phyloP scores from a whole-genome alignment of 2,113 vertebrate genomes.

The Oenanthe melanoleuca region DNA sequence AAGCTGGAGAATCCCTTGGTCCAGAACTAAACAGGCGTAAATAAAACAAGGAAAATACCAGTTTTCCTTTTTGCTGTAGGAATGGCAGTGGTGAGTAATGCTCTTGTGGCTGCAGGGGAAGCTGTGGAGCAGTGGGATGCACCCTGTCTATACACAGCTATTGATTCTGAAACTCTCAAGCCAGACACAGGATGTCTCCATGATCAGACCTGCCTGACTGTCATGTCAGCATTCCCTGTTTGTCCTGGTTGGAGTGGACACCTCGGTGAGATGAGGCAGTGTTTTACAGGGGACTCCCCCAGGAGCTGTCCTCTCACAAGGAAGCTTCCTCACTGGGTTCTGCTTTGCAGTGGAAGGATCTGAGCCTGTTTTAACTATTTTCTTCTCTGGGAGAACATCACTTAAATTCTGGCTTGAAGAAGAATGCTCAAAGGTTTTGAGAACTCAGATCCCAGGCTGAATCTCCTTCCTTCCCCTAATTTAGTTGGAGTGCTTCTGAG shows the following conservation, averaged over 20 bases:
- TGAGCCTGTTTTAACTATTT: not conserved
- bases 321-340: not conserved
- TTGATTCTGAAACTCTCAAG: not conserved
- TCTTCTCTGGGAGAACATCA: not conserved
- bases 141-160: fast-evolving
- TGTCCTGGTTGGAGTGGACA: fast-evolving
- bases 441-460: not conserved
- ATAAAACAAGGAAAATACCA: not conserved
- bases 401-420: not conserved
- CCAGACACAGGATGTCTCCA: not conserved
- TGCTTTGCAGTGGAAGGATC: not conserved
- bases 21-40: not conserved
- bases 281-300: not conserved
- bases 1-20: not conserved
- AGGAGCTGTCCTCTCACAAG: not conserved
- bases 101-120: fast-evolving
- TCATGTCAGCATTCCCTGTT: fast-evolving
- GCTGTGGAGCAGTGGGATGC: not conserved
- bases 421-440: not conserved
- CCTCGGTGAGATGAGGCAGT: not conserved
- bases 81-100: not conserved
- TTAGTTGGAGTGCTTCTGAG: not conserved
- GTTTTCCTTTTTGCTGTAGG: not conserved
- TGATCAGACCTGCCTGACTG: not conserved
- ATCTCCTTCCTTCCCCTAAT: not conserved